Base-by-base conservation (phyloP, 2,113 vertebrate species). In the Patagioenas fasciata region DNA sequence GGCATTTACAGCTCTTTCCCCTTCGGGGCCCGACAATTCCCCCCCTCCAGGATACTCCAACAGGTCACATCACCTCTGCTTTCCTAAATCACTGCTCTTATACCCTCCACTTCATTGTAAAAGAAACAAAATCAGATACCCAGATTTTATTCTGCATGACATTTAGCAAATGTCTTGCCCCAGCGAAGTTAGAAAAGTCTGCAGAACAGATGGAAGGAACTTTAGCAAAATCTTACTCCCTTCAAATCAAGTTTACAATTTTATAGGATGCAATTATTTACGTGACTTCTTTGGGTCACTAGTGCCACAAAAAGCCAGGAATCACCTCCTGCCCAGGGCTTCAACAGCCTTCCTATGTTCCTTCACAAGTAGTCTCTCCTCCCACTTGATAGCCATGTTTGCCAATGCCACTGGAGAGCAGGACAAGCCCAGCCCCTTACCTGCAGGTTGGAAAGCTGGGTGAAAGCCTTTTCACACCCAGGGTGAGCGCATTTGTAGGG, bases 401-500 rank as follows among this genome's bases (percentile, higher is more conserved):
- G 24, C 31, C 34, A 61, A 19, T 29, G 11, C 6, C 14, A 7
- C 32, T 2, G 14, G 14, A 1, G 1, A 74, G 36, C 23, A 74
- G 42, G 48, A 80, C 48, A 34, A 16, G 16, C 34, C 21, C 36
- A 64, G n/a, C 12, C 13, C 56, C 94, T 97, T 97, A 99, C 99
- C 99, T 99, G 99, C 95, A 99, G 98, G 96, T 99, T 99, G 88
- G 99, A 99, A 86, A 99, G 99, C 94, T 99, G 99, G 38, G 99
- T 99, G 97, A 99, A 99, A 95, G 99, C 99, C 95, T 99, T 99
- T 97, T 99, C 99, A 96, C 99, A 99, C 96, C 99, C 99, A 29
- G 99, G 98, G 62, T 99, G 99, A 92, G 96, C 97, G 53, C 99
- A 99, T 98, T 99, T 99, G 95, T 99, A 99, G 14, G 99, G 99